These are phyloP conservation scores for Phrynosoma blainvillii DNA, from an alignment of 2,113 vertebrate species.

Conservation along the genomic window DNA sequence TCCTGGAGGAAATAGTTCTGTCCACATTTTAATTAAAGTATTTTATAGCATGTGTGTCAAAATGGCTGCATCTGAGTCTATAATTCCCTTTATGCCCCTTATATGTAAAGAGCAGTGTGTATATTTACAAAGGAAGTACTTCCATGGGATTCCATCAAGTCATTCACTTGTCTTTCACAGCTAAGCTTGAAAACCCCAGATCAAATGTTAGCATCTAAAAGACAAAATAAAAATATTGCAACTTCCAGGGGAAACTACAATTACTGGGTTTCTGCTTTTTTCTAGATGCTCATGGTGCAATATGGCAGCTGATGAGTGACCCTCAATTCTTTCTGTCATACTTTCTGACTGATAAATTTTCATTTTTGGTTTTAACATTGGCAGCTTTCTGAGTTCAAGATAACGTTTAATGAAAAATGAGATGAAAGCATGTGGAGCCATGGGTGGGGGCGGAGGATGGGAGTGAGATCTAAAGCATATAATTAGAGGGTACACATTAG, in stretches of 20 bases:
- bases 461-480: not conserved
- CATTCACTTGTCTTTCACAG: not conserved
- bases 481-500: too few relatives aligned
- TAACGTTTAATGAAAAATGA: not conserved
- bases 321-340: not conserved
- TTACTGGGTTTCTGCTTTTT: not conserved
- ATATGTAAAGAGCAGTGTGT: not conserved
- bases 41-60: conserved; percentile 16
- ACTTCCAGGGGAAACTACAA: not conserved
- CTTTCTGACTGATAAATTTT: not conserved
- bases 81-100: conserved; percentile 1
- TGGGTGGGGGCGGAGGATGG: not conserved
- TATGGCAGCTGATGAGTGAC: not conserved
- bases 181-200: conserved; percentile 15
- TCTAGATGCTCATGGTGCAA: not conserved
- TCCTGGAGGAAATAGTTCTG: conserved; percentile 8
- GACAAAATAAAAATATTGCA: conserved; percentile 3
- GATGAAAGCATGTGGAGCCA: not conserved
- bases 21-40: conserved; percentile 13
- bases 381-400: not conserved
- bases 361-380: conserved; percentile 10
- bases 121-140: not conserved
- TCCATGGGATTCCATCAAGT: not conserved
- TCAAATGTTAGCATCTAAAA: not conserved
- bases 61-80: not conserved